Base-by-base conservation (phyloP, 2,797 vertebrate genomes). In the Kryptolebias ocellatus region DNA sequence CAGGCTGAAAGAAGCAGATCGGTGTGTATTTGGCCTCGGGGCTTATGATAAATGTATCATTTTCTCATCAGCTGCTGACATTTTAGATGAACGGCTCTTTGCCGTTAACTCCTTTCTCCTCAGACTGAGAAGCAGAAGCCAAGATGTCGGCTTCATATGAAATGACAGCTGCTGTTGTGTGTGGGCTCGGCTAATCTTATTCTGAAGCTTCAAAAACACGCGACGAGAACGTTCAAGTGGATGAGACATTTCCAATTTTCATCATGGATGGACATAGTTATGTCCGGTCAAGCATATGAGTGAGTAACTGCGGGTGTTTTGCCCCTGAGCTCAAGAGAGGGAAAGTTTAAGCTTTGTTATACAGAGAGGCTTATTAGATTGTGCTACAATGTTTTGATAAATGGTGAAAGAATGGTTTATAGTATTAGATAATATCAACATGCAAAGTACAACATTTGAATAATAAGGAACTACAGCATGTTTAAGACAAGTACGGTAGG, bases 271-370 rank as follows among this genome's bases (percentile, higher is more conserved):
- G 65, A 66, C 54, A 42, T 7, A 12, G 27, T 57, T 39, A 24
- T 63, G 44, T 55, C 31, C 55, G 74, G 63, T 74, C 46, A 45
- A 68, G 67, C 75, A 67, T 51, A 46, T 64, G 64, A 67, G 44
- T 61, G 54, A 66, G 8, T 59, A 59, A 51, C 45, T 9, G 1
- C 57, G 45, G 29, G 69, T 12, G 37, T 47, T 4, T 15, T 14
- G 42, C 55, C 50, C 64, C 50, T 62, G 42, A 66, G 44, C 27
- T 65, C 29, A 49, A 4, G 11, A 8, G 42, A 50, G 17, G 24
- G 39, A 56, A 39, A 54, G 37, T 45, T 57, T 57, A 5, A 64
- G 54, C 16, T 42, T 57, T 55, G 29, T 24, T 58, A 5, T 47
- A 39, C 12, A 37, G 53, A 34, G n/a, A 64, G 1, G 1, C 2